Percentiles rank a stretch among this genome's conserved stretches.
phyloP scores from a whole-genome alignment of 1,140 invertebrate species.

The Drosophila orosa region DNA sequence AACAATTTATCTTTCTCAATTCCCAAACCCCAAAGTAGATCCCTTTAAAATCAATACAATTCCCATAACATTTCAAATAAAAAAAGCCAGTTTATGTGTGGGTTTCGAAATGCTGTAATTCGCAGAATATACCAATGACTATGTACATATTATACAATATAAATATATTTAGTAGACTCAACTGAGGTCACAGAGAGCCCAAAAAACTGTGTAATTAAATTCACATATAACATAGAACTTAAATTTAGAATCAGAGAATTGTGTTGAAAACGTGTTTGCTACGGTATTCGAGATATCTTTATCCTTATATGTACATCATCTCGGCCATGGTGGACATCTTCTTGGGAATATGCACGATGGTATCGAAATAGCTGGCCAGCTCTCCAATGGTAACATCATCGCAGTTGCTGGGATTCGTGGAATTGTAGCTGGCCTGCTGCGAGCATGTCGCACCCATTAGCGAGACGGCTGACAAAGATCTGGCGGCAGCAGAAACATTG shows the following conservation, averaged over 20 bases:
- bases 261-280: slow-evolving; percentile 3
- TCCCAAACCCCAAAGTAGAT: too few relatives aligned
- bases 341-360: slow-evolving; percentile 96
- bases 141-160: slow-evolving; percentile 45
- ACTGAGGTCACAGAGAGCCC: slow-evolving; percentile 22
- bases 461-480: slow-evolving; percentile 17
- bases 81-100: neutral
- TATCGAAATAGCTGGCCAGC: slow-evolving; percentile 96
- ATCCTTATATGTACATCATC: slow-evolving; percentile 98
- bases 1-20: neutral
- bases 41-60: too few relatives aligned
- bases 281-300: slow-evolving; percentile 4
- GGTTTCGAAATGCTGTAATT: slow-evolving; percentile 37
- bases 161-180: slow-evolving; percentile 34
- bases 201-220: slow-evolving; percentile 37
- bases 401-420: slow-evolving; percentile 85
- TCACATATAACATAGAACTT: slow-evolving; percentile 43
- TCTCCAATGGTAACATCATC: slow-evolving; percentile 94
- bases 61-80: neutral
- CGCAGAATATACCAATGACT: slow-evolving; percentile 44
- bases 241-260: slow-evolving; percentile 22
- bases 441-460: slow-evolving; percentile 84
- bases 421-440: slow-evolving; percentile 86
- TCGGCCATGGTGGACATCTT: slow-evolving; percentile 98
- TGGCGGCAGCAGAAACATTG: neutral